Conservation (phyloP, 2,888 invertebrate species). For the Pyrochroa serraticornis region DNA sequence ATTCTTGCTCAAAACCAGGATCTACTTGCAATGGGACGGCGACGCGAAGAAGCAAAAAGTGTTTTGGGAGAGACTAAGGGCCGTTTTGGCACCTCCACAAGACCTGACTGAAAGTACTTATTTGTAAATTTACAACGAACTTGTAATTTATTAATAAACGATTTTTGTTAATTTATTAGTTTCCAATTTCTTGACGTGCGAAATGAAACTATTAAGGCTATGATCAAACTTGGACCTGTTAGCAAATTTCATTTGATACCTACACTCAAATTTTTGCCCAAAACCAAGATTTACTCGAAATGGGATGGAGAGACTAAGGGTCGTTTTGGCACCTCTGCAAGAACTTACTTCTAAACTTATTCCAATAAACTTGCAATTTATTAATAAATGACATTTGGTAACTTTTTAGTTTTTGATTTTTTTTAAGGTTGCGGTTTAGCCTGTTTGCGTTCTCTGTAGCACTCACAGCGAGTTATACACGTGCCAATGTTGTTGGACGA, state of each 20-base stretch:
- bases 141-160: not conserved
- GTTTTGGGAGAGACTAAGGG: constrained; percentile 54
- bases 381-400: no score
- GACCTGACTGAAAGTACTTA: constrained; percentile 25
- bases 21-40: constrained; percentile 68
- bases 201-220: no score
- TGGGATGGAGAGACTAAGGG: constrained; percentile 61
- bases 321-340: constrained; percentile 39
- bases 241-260: constrained; percentile 63
- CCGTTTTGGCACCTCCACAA: constrained; percentile 39
- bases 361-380: not conserved
- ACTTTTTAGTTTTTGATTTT: no score
- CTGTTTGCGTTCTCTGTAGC: no score
- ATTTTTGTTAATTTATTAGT: no score
- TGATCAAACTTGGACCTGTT: constrained; percentile 68
- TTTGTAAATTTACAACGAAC: constrained; percentile 7
- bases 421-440: no score
- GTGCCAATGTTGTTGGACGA: no score
- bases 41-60: constrained; percentile 51
- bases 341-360: constrained; percentile 24
- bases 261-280: constrained; percentile 66
- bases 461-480: no score
- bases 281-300: constrained; percentile 68
- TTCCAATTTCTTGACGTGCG: no score
- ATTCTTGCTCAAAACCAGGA: constrained; percentile 68